Base-by-base conservation (phyloP, 2,888 invertebrate species). In the Apomyelois bistriatella region DNA sequence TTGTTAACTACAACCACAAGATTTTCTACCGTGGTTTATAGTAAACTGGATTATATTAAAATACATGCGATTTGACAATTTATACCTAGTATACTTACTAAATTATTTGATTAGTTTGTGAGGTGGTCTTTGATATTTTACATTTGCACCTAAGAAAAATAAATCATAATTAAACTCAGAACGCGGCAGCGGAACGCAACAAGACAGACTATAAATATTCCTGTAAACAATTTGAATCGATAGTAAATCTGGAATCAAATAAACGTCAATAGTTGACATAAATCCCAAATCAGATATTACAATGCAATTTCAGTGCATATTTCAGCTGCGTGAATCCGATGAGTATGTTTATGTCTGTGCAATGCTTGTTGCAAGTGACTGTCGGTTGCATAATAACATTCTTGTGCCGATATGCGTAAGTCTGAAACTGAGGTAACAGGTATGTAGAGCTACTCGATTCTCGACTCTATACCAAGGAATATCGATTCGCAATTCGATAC, bases 401-500 rank as follows among this genome's bases (percentile, higher is more conserved):
- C 82, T 74, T 77, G 76, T 65, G 70, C 63, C 57, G 64, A 70
- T 70, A 73, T 76, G 81, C 82, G 82, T 79, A 78, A 71, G 77
- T 68, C 70, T 72, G 72, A 76, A 77, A 62, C 65, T 56, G 56
- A 56, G 62, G 63, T 52, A 52, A 52, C 42, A 41, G 42, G 42
- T 42, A 48, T 48, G 28, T 28, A 15, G 6, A 16, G 9, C 32
- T 46, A 32, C 32, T 46, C 32, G 32, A 46, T 46, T 46, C 32
- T 46, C 10, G 6, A 46, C 32, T 16, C 32, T 46, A 30, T 43
- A 1, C 28, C 28, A 46, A 46, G 32, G 46, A 10, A 10, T 13
- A 46, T 46, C 46, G 32, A 46, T 15, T 43, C 43, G 43, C 43
- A 30, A 30, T 30, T 43, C 43, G 43, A 28, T 22, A 4, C 41